Conservation (phyloP, 2,113 vertebrate genomes). For the Periophthalmodon schlosseri region DNA sequence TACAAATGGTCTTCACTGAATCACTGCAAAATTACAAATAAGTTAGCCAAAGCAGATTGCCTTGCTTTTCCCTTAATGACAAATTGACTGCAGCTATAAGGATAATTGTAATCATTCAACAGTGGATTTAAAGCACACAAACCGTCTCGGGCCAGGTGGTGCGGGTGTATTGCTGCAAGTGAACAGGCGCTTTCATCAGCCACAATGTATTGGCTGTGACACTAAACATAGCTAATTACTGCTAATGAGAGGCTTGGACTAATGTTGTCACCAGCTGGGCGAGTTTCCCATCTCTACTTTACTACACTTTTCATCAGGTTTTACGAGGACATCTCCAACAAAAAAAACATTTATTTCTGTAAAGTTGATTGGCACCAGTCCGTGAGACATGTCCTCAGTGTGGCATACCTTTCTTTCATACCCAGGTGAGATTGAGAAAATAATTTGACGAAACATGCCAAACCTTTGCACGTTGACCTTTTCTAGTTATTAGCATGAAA, state of each 20-base stretch:
- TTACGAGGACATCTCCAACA: not conserved
- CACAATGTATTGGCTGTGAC: constrained; percentile 66
- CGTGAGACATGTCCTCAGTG: constrained; percentile 3
- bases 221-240: constrained; percentile 73
- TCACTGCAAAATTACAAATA: not conserved
- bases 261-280: constrained; percentile 68
- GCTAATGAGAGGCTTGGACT: constrained; percentile 69
- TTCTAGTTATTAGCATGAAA: constrained; percentile 57
- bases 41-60: constrained; percentile 27
- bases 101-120: constrained; percentile 58
- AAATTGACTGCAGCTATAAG: constrained; percentile 39
- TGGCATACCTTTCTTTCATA: not conserved
- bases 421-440: constrained; percentile 46
- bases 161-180: constrained; percentile 36
- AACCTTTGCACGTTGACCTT: constrained; percentile 42
- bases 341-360: not conserved
- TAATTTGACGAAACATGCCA: constrained; percentile 29
- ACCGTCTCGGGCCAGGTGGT: constrained; percentile 56
- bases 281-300: constrained; percentile 33
- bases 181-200: constrained; percentile 60
- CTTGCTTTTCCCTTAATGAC: constrained; percentile 50
- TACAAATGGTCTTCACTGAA: not conserved
- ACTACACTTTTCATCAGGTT: constrained; percentile 19
- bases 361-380: constrained; percentile 3
- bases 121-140: constrained; percentile 31